Percentiles rank a stretch among this genome's conserved stretches.
phyloP scores from a whole-genome alignment of 2,888 invertebrate species.

The Drosophila monieri region DNA sequence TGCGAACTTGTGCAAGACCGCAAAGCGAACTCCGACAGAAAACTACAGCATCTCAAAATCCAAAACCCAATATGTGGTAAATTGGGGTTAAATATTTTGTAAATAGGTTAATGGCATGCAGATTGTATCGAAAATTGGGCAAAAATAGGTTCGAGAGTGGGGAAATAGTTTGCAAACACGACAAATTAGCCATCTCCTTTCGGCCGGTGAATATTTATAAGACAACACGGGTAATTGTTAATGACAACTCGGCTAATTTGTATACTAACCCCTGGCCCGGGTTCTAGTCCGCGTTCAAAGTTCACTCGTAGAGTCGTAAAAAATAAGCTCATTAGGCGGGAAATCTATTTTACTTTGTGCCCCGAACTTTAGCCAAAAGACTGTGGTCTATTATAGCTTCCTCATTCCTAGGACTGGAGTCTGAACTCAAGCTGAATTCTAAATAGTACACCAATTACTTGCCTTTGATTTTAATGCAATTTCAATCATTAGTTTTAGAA shows the following conservation, averaged over 20 bases:
- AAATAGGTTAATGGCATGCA: slow-evolving; percentile 61
- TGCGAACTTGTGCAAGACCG: slow-evolving; percentile 64
- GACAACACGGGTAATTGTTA: background rate
- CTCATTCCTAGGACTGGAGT: background rate
- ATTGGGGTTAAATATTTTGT: slow-evolving; percentile 62
- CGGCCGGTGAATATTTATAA: background rate
- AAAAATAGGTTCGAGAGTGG: slow-evolving; percentile 15
- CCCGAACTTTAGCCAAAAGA: background rate
- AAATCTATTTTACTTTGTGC: background rate
- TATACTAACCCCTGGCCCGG: background rate
- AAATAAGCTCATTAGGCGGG: background rate
- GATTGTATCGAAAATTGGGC: slow-evolving; percentile 30
- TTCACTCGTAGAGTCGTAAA: background rate
- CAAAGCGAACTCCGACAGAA: slow-evolving; percentile 34
- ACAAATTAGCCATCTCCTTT: background rate
- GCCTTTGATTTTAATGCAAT: background rate
- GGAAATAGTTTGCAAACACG: slow-evolving; percentile 10
- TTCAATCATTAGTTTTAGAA: background rate
- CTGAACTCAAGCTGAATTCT: background rate
- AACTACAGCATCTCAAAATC: slow-evolving; percentile 39
- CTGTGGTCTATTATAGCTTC: background rate
- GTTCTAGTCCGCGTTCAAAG: background rate
- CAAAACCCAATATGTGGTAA: slow-evolving; percentile 31
- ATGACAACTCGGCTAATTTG: background rate
- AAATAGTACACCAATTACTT: too few relatives aligned